Percentiles rank a stretch among this genome's conserved stretches.
Conservation (phyloP, 2,888 invertebrate genomes). For the Marasmarcha lunaedactyla region DNA sequence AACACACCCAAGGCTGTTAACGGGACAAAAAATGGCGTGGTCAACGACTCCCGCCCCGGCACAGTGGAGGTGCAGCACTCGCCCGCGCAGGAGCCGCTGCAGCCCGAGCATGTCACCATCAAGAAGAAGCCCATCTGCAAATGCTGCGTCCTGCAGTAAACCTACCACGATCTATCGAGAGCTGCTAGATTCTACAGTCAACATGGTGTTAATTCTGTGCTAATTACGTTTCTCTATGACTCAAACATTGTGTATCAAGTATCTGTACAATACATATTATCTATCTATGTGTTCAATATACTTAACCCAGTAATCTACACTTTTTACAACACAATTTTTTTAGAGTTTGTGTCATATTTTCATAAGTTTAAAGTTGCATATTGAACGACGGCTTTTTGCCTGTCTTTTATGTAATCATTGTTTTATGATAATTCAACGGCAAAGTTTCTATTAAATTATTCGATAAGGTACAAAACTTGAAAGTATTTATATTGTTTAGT, state of each 20-base stretch:
- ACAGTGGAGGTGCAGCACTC: slow-evolving; percentile 80
- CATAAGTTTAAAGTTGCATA: slow-evolving; percentile 9
- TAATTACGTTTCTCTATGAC: slow-evolving; percentile 33
- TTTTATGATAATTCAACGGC: background rate
- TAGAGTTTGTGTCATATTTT: background rate
- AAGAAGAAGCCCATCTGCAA: slow-evolving; percentile 97
- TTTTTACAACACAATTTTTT: background rate
- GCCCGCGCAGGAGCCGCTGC: slow-evolving; percentile 81
- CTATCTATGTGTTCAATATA: slow-evolving; percentile 22
- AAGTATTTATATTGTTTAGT: slow-evolving; percentile 49
- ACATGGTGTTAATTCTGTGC: slow-evolving; percentile 35
- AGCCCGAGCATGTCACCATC: slow-evolving; percentile 91
- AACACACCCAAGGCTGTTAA: slow-evolving; percentile 51
- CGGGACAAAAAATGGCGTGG: slow-evolving; percentile 60
- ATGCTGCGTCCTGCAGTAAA: slow-evolving; percentile 93
- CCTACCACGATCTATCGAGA: slow-evolving; percentile 4
- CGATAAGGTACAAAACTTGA: slow-evolving; percentile 47
- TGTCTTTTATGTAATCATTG: background rate
- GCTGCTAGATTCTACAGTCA: slow-evolving; percentile 12
- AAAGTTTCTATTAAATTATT: background rate
- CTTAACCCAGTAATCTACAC: background rate
- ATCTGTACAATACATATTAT: slow-evolving; percentile 3
- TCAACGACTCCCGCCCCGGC: slow-evolving; percentile 49
- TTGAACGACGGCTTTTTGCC: slow-evolving; percentile 5
- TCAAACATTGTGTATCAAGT: slow-evolving; percentile 6